Base-by-base conservation (phyloP, 2,888 invertebrate genomes). In the Spodoptera exigua region DNA sequence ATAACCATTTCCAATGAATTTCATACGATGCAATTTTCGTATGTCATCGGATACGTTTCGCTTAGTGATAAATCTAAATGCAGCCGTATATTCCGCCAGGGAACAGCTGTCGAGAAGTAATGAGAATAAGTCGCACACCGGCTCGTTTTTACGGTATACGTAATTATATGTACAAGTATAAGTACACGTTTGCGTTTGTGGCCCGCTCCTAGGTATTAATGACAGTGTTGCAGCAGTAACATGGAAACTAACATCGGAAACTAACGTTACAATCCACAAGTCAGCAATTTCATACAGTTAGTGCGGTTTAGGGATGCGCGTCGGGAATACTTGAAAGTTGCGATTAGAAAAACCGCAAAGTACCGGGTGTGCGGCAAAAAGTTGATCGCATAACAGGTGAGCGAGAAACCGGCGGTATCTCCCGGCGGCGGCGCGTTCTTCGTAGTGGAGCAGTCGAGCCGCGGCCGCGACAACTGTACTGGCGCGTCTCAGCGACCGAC, bases 201-300 rank as follows among this genome's bases (percentile, higher is more conserved):
- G 82, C 84, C 76, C 74, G 83, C 82, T 84, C 76, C 74, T 81
- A 74, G 75, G 77, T 77, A 83, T 82, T 87, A 89, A 88, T 86
- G 84, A 84, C 76, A 80, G 80, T 81, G 80, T 60, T 70, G 76
- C 62, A 62, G 71, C 79, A 80, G 79, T 81, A 76, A 78, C 77
- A 78, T 61, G 58, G 70, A 48, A 27, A 27, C 27, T 27, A 27
- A 61, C 57, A 65, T 76, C 74, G 64, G 72, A 73, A 80, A 70
- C 76, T 69, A 82, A 74, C 76, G 76, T 80, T 76, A 62, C 74
- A 61, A 64, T 74, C 70, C 76, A 75, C 80, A 75, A 80, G 76
- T 76, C 74, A 79, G 82, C 79, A 82, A 85, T 87, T 86, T 85
- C 79, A 79, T 85, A 88, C 87, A 87, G 88, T 88, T 88, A 89